phyloP scores from a whole-genome alignment of 2,888 invertebrate genomes.

The Leptura quadrifasciata region DNA sequence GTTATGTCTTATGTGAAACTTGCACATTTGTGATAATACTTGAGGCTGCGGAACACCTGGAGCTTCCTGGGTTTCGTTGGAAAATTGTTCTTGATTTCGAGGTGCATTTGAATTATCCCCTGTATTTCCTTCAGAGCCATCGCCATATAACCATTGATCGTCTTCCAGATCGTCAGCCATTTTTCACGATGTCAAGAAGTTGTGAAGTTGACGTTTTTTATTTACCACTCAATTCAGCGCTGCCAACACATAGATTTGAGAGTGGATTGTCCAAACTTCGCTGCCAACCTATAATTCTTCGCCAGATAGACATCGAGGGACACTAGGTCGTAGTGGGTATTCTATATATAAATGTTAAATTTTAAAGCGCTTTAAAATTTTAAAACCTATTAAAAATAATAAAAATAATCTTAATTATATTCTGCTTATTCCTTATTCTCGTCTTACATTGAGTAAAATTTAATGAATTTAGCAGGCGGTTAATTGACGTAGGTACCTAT shows the following conservation, averaged over 20 bases:
- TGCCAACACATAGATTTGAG: neutral
- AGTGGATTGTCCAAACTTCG: too few relatives aligned
- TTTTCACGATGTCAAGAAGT: slow-evolving; percentile 58
- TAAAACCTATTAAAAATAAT: too few relatives aligned
- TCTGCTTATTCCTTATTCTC: too few relatives aligned
- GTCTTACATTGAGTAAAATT: too few relatives aligned
- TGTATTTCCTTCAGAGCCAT: slow-evolving; percentile 77
- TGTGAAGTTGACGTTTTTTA: neutral
- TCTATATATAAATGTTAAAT: too few relatives aligned
- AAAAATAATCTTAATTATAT: too few relatives aligned
- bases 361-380: too few relatives aligned
- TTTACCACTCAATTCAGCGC: neutral
- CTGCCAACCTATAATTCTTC: neutral
- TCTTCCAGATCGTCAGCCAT: slow-evolving; percentile 84
- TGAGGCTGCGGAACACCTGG: slow-evolving; percentile 35
- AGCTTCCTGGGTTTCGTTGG: slow-evolving; percentile 43
- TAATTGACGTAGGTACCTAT: too few relatives aligned
- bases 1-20: slow-evolving; percentile 50
- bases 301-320: neutral
- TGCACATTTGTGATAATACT: slow-evolving; percentile 37
- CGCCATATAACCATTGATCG: slow-evolving; percentile 93
- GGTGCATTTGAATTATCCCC: slow-evolving; percentile 43
- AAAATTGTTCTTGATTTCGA: slow-evolving; percentile 54
- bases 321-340: too few relatives aligned
- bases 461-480: too few relatives aligned